Conservation (phyloP, 2,797 vertebrate genomes). For the Phoebastria nigripes region DNA sequence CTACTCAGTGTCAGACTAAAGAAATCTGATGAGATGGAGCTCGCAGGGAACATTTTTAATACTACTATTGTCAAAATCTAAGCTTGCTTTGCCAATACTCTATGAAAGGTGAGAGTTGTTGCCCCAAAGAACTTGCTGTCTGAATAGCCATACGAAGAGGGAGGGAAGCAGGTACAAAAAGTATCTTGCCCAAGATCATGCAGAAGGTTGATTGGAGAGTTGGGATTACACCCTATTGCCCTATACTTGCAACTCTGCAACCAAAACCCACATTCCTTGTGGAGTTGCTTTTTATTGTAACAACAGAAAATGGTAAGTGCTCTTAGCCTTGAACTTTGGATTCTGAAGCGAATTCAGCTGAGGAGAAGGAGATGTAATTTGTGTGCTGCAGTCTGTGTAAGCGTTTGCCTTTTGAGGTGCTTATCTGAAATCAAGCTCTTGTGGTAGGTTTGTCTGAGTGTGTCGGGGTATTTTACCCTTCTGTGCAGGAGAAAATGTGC, state of each 20-base stretch:
- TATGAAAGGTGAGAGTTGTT: not conserved
- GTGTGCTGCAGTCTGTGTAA: not conserved
- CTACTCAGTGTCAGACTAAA: fast-evolving
- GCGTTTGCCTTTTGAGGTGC: not conserved
- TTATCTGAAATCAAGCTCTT: not conserved
- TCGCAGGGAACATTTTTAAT: not conserved
- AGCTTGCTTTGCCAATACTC: not conserved
- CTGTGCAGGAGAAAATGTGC: not conserved
- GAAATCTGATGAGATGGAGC: not conserved
- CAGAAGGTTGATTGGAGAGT: not conserved
- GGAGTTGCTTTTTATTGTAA: not conserved
- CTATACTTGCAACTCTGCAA: not conserved
- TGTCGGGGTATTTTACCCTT: not conserved
- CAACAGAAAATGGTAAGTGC: not conserved
- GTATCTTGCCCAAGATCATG: not conserved
- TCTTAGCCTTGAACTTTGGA: not conserved
- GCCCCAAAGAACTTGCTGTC: not conserved
- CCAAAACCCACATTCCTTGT: not conserved
- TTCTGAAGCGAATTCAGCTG: not conserved
- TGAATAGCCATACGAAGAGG: not conserved
- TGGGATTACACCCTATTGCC: not conserved
- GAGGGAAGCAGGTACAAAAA: not conserved
- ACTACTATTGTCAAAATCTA: not conserved
- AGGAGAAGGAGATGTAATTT: not conserved
- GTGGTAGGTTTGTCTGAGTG: not conserved